Conservation (phyloP, 1,140 invertebrate genomes). For the Macrostomum lignano region DNA sequence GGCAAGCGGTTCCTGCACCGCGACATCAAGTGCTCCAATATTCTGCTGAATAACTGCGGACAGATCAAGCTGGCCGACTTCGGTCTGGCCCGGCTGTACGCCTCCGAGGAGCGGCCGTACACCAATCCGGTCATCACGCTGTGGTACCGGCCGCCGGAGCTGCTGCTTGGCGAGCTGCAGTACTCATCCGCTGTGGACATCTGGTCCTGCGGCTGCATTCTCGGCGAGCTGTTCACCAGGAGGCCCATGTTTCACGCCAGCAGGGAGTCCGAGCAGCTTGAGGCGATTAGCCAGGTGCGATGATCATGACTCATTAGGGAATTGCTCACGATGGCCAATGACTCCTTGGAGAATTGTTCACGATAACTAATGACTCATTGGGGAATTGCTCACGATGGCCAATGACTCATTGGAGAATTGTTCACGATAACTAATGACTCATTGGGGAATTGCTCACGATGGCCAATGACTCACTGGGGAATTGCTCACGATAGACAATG, state of each 20-base stretch:
- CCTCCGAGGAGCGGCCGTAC: constrained; percentile 66
- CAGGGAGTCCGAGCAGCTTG: constrained; percentile 66
- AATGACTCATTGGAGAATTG: too few species aligned
- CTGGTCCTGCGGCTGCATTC: constrained; percentile 84
- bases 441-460: too few species aligned
- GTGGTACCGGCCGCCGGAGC: constrained; percentile 89
- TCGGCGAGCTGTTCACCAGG: constrained; percentile 83
- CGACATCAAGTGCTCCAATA: constrained; percentile 98
- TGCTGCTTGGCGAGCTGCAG: constrained; percentile 77
- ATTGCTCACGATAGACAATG: too few species aligned
- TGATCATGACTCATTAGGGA: too few species aligned
- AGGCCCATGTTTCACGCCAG: constrained; percentile 85
- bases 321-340: too few species aligned
- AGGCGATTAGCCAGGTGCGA: constrained; percentile 70
- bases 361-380: too few species aligned
- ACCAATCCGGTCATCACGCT: constrained; percentile 91
- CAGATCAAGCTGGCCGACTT: constrained; percentile 96
- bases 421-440: too few species aligned
- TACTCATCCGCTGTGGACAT: constrained; percentile 94
- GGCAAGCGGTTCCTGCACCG: constrained; percentile 88
- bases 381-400: too few species aligned
- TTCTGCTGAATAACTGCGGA: constrained; percentile 97
- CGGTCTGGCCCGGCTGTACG: constrained; percentile 74
- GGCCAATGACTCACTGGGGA: too few species aligned
- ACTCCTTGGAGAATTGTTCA: too few species aligned